These are phyloP conservation scores for Arnoldichthys spilopterus DNA, from an alignment of 2,797 vertebrate genomes.

Conservation along the genomic window DNA sequence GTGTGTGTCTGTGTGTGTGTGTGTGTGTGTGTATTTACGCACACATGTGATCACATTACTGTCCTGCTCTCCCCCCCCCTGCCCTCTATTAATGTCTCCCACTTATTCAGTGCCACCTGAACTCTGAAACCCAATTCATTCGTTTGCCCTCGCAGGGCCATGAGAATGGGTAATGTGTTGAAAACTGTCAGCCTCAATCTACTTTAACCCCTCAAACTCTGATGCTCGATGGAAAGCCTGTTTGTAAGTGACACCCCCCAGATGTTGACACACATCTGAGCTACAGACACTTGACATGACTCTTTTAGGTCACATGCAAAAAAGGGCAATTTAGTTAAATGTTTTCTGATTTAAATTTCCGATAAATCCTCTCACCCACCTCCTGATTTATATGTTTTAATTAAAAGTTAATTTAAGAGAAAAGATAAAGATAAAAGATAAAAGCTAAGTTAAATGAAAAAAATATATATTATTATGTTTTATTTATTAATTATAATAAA, in stretches of 20 bases:
- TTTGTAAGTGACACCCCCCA: constrained; percentile 37
- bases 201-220: constrained; percentile 45
- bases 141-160: constrained; percentile 34
- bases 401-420: too few relatives aligned
- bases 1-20: too few relatives aligned
- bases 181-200: constrained; percentile 53
- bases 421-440: too few relatives aligned
- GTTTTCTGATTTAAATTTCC: not conserved
- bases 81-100: constrained; percentile 30
- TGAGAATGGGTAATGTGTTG: constrained; percentile 50
- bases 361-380: too few relatives aligned
- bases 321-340: not conserved
- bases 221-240: constrained; percentile 9
- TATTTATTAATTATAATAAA: too few relatives aligned
- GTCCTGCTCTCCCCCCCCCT: not conserved
- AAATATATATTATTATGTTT: too few relatives aligned
- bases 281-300: constrained; percentile 7
- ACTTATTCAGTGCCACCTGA: constrained; percentile 34
- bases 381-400: too few relatives aligned
- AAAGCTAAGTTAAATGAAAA: too few relatives aligned
- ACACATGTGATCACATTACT: not conserved
- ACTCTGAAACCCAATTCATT: constrained; percentile 40
- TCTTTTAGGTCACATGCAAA: constrained; percentile 7
- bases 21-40: too few relatives aligned
- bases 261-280: constrained; percentile 43